Conservation (phyloP, 1,140 invertebrate genomes). For the Drosophila lacertosa region DNA sequence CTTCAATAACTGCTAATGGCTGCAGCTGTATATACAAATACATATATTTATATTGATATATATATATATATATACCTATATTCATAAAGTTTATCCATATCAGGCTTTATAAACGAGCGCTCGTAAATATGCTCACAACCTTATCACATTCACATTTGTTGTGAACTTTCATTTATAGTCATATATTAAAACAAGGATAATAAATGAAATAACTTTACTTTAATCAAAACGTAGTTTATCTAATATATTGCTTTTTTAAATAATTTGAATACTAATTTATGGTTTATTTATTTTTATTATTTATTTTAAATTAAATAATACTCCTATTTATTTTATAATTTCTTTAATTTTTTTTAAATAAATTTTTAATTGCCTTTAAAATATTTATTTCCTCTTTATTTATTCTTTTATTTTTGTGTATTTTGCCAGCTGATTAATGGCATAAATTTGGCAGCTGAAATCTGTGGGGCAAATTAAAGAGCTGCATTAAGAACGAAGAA, state of each 20-base stretch:
- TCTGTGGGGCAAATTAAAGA: constrained; percentile 23
- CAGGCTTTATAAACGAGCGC: background rate
- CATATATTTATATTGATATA: no score
- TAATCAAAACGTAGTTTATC: no score
- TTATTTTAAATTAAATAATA: no score
- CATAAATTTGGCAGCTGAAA: constrained; percentile 12
- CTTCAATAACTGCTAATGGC: constrained; percentile 8
- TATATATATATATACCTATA: background rate
- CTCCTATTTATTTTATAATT: no score
- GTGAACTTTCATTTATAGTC: background rate
- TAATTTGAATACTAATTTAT: no score
- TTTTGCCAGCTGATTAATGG: constrained; percentile 13
- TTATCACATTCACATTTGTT: background rate
- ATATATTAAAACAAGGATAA: no score
- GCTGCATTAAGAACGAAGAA: constrained; percentile 33
- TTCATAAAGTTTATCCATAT: background rate
- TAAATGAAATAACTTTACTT: no score
- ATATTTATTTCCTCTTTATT: background rate
- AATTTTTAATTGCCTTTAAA: background rate
- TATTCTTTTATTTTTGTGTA: background rate
- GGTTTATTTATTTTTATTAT: no score
- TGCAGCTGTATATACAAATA: background rate
- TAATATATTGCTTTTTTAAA: no score
- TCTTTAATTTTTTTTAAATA: no score
- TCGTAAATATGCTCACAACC: background rate